Base-by-base conservation (phyloP, 2,113 vertebrate species). In the Takifugu flavidus region DNA sequence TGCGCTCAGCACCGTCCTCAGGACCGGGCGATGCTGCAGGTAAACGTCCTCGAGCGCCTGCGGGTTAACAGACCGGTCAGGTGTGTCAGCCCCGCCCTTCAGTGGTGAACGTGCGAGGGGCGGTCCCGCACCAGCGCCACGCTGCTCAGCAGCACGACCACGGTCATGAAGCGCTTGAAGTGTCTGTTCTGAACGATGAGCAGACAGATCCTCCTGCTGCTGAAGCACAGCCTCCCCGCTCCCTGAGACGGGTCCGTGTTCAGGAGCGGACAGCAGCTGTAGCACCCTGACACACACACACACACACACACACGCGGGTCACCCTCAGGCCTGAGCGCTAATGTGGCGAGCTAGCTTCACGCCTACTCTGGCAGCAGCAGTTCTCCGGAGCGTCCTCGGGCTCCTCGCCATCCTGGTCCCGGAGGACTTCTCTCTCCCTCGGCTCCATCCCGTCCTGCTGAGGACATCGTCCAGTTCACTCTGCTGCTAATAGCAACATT, bases 111-210 rank as follows among this genome's bases (percentile, higher is more conserved):
- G 20, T 20, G 20, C 20, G 20, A 20, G 20, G 20, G 20, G 20
- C 20, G 20, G 20, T 20, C 20, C 20, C 20, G 72, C 66, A 90
- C 95, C 93, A 98, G 85, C 0, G 93, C 93, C 3, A 89, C 92
- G 0, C 94, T 95, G 87, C 96, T 98, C 45, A 97, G 91, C 49
- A 98, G 85, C 66, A 98, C 95, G 94, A 96, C 94, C 87, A 97
- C 91, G 79, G 96, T 90, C 8, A 98, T 94, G 87, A 98, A 95
- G 51, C 82, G 88, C 79, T 98, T 92, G 0, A 98, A 98, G 88
- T 89, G 93, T 83, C 91, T 92, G 28, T 96, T 93, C 69, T 95
- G 94, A 0, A 95, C 93, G 0, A 98, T 94, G 61, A 49, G 62
- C 80, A 93, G 93, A 70, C 95, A 96, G 26, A 91, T 79, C 72